phyloP scores from a whole-genome alignment of 2,113 vertebrate genomes.

The Microcebus tavaratra region DNA sequence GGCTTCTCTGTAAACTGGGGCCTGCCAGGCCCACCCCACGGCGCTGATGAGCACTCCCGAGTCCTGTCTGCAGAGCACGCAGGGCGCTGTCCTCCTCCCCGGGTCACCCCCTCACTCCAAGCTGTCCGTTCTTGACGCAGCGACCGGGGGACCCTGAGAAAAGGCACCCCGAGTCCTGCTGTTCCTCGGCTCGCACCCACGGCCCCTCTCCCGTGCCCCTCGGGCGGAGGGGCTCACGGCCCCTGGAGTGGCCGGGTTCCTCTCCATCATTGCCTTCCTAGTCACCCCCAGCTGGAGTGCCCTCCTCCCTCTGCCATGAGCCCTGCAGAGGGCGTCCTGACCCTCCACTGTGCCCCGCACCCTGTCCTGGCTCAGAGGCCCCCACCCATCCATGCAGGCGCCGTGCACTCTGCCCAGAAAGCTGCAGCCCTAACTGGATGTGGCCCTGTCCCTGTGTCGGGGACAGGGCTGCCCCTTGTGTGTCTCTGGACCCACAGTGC shows the following conservation, averaged over 20 bases:
- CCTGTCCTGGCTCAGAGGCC: not conserved
- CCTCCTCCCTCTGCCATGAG: too few relatives aligned
- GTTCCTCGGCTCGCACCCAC: fast-evolving
- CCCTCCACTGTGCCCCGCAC: too few relatives aligned
- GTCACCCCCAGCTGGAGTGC: not conserved
- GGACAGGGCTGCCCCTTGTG: not conserved
- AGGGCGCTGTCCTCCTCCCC: fast-evolving
- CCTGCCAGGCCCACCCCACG: fast-evolving
- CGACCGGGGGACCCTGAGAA: fast-evolving
- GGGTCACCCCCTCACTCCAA: not conserved
- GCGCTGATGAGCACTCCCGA: not conserved
- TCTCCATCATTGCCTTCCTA: not conserved
- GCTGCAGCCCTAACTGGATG: not conserved
- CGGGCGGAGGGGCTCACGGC: not conserved
- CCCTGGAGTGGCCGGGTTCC: too few relatives aligned
- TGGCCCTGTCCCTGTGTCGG: not conserved
- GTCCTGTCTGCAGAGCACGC: too few relatives aligned
- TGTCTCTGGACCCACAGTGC: not conserved
- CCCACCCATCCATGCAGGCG: not conserved
- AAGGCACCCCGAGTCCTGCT: fast-evolving
- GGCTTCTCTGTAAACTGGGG: not conserved
- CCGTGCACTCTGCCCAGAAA: not conserved
- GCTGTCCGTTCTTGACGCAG: fast-evolving
- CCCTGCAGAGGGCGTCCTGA: not conserved
- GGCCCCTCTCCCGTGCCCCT: not conserved